Conservation (phyloP, 2,888 invertebrate species). For the Hypercompe scribonia region DNA sequence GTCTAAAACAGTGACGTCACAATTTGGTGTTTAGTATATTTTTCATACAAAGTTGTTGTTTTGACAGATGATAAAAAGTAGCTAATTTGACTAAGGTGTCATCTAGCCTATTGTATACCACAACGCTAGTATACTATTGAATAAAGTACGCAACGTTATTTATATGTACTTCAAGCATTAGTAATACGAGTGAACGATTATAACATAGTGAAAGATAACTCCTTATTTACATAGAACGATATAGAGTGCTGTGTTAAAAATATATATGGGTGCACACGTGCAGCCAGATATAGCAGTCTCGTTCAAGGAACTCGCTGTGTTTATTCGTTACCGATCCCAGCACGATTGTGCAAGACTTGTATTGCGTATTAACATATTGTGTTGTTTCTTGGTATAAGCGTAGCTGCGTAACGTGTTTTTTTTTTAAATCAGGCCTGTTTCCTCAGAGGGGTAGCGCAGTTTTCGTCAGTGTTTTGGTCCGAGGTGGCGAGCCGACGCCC, state of each 20-base stretch:
- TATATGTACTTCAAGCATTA: background rate
- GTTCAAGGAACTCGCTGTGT: slow-evolving; percentile 50
- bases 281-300: slow-evolving; percentile 43
- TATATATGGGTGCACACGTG: slow-evolving; percentile 50
- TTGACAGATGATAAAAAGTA: no score
- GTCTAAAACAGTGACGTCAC: no score
- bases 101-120: background rate
- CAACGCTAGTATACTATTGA: background rate
- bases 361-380: slow-evolving; percentile 3
- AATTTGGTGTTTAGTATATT: no score
- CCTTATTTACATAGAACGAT: slow-evolving; percentile 8
- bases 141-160: background rate
- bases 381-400: background rate
- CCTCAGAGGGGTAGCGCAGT: no score
- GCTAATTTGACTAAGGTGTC: no score
- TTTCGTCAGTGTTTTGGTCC: no score
- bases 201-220: background rate
- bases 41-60: no score
- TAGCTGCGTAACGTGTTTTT: background rate
- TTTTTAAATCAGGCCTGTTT: no score
- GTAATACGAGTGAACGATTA: background rate
- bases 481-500: no score
- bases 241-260: slow-evolving; percentile 36
- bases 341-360: slow-evolving; percentile 42
- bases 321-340: slow-evolving; percentile 32